Conservation (phyloP, 2,888 invertebrate genomes). For the Nomada hirtipes region DNA sequence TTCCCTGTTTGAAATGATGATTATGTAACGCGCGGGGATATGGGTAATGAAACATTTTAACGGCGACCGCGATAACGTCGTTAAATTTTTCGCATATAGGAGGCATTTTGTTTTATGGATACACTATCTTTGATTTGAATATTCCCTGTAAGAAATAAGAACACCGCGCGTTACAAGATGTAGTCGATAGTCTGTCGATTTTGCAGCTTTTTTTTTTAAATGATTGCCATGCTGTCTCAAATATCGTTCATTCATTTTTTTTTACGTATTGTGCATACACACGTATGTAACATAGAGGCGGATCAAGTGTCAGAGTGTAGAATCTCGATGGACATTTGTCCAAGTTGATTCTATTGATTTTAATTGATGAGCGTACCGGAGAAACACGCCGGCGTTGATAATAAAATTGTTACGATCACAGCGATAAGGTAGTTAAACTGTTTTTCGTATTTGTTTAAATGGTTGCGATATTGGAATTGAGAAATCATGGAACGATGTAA, state of each 20-base stretch:
- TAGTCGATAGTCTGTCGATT: neutral
- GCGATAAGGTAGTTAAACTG: conserved; percentile 15
- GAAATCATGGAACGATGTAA: neutral
- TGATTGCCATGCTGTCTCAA: neutral
- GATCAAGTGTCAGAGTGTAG: neutral
- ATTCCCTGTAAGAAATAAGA: neutral
- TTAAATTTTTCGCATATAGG: conserved; percentile 30
- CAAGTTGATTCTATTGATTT: neutral
- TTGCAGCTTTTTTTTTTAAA: neutral
- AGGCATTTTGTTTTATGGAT: neutral
- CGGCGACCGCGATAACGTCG: conserved; percentile 41
- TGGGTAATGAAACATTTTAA: conserved; percentile 49
- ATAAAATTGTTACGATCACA: conserved; percentile 18
- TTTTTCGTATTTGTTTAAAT: neutral
- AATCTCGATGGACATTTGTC: neutral
- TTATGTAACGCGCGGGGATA: conserved; percentile 62
- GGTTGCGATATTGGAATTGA: conserved; percentile 10
- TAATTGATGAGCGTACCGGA: conserved; percentile 1
- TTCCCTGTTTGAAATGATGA: conserved; percentile 39
- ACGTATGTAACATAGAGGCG: neutral
- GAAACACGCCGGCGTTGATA: conserved; percentile 6
- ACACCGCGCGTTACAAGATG: too few species aligned
- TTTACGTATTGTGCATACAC: neutral
- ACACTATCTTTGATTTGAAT: neutral
- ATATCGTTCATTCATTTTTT: neutral